phyloP scores from a whole-genome alignment of 2,888 invertebrate species.

The Hyppa rectilinea region DNA sequence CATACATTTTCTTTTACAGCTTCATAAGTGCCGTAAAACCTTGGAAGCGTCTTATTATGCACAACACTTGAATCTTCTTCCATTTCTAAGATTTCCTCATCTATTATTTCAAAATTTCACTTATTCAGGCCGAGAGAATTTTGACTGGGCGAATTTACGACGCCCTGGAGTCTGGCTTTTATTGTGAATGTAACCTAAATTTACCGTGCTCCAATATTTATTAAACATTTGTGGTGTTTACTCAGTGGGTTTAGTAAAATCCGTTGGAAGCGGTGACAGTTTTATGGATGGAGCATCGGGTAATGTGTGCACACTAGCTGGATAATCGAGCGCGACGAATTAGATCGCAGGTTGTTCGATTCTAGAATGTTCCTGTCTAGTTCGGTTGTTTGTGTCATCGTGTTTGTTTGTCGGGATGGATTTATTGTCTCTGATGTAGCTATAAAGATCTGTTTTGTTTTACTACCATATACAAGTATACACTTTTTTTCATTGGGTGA shows the following conservation, averaged over 20 bases:
- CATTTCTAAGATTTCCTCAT: conserved; percentile 21
- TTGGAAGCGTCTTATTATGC: conserved; percentile 27
- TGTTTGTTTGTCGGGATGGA: conserved; percentile 25
- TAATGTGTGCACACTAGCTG: conserved; percentile 33
- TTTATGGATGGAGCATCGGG: conserved; percentile 42
- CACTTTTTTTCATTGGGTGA: background rate
- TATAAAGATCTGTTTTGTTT: conserved; percentile 1
- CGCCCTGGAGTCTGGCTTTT: conserved; percentile 48
- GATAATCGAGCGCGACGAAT: conserved; percentile 49
- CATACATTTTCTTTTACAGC: conserved; percentile 29
- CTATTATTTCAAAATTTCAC: conserved; percentile 54
- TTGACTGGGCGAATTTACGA: conserved; percentile 47
- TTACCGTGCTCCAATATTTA: conserved; percentile 52
- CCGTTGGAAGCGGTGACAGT: conserved; percentile 52
- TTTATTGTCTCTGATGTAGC: background rate
- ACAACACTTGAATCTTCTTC: conserved; percentile 13
- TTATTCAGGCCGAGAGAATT: conserved; percentile 29
- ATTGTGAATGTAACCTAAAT: conserved; percentile 52
- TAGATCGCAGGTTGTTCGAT: conserved; percentile 27
- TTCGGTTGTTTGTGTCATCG: conserved; percentile 17
- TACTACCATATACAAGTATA: no score
- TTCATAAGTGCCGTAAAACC: conserved; percentile 24
- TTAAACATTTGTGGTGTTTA: conserved; percentile 48
- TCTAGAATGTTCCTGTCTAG: conserved; percentile 20
- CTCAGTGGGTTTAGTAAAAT: conserved; percentile 39